Conservation (phyloP, 1,140 invertebrate species). For the Acromyrmex heyeri region DNA sequence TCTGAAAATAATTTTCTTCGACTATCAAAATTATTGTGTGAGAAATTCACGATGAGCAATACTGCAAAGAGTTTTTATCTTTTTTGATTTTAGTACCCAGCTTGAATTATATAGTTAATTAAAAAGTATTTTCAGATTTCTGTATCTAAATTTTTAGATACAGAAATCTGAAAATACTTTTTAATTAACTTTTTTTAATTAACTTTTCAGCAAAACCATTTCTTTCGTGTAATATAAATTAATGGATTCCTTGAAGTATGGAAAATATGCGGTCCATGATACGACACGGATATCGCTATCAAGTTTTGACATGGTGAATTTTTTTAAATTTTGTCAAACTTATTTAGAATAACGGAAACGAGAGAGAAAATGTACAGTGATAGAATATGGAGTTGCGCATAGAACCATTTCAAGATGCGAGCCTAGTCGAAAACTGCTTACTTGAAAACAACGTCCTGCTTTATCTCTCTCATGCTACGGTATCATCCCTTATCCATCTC, state of each 20-base stretch:
- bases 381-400: not conserved
- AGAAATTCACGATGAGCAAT: too few species aligned
- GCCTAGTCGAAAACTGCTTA: constrained; percentile 58
- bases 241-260: not conserved
- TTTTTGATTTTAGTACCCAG: too few species aligned
- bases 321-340: not conserved
- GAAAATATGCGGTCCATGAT: not conserved
- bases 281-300: not conserved
- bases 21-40: too few species aligned
- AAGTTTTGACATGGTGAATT: not conserved
- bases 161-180: too few species aligned
- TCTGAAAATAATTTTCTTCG: too few species aligned
- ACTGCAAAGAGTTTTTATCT: too few species aligned
- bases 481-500: not conserved
- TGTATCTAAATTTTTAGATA: too few species aligned
- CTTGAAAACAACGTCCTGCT: constrained; percentile 60
- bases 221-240: not conserved
- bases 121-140: too few species aligned
- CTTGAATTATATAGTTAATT: too few species aligned
- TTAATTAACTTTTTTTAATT: too few species aligned
- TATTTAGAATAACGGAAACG: not conserved
- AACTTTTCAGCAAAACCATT: too few species aligned
- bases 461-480: constrained; percentile 24
- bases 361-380: not conserved
- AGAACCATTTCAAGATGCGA: constrained; percentile 41